Base-by-base conservation (phyloP, 2,888 invertebrate species). In the Crossocerus cetratus region DNA sequence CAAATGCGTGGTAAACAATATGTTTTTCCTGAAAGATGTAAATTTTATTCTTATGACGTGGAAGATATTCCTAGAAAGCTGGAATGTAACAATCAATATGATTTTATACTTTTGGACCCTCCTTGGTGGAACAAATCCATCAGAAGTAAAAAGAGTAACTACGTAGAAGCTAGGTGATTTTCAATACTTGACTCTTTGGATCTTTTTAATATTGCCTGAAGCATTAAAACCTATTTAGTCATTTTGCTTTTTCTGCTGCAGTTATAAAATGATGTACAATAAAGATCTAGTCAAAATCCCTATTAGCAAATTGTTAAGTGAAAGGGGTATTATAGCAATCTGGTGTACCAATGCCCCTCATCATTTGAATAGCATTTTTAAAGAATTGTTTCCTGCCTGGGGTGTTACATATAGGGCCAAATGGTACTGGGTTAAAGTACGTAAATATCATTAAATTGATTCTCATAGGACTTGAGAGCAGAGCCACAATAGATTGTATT, bases 51-150 rank as follows among this genome's bases (percentile, higher is more conserved):
- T 80, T 94, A 94, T 87, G 92, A 94, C 82, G 92, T 95, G 78
- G 91, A 91, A 18, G 91, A 94, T 77, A 92, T 95, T 0, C 88
- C 90, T n/a, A 88, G 92, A 59, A 91, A 92, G 79, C 90, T 93
- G 57, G 82, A 90, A 23, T 90, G 91, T 68, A 90, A 91, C 5
- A 88, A 88, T 67, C 91, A 91, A 72, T 98, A 93, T 92, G 96
- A 98, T 89, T 91, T 98, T 64, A 92, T 99, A 62, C 91, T 98
- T 18, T 91, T 98, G 80, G 99, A 99, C 91, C 99, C 99, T 43
- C 98, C 99, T 0, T 99, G 99, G 99, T 94, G 95, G 92, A 99
- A 99, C 89, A 98, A 97, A 90, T 98, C 96, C 76, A 97, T 98
- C 58, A 93, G 97, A 84, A 93, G 99, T 74, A 92, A 95, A 86